phyloP scores from a whole-genome alignment of 2,888 invertebrate genomes.

The Alentia gelatinosa region DNA sequence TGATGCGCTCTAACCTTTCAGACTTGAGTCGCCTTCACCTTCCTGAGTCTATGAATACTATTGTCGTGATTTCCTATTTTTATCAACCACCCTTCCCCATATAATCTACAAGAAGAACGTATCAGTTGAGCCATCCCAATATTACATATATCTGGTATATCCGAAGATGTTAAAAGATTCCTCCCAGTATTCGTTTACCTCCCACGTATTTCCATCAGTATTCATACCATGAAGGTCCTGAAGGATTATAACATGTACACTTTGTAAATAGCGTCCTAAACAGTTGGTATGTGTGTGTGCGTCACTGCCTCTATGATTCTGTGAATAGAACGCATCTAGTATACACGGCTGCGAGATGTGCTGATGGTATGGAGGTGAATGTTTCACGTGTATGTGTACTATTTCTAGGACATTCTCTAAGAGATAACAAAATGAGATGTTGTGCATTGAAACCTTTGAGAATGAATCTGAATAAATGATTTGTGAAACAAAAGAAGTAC shows the following conservation, averaged over 20 bases:
- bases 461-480: conserved; percentile 32
- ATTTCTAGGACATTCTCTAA: not conserved
- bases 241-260: not conserved
- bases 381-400: not conserved
- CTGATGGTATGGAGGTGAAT: not conserved
- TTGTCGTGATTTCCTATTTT: too few relatives aligned
- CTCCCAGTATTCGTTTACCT: conserved; percentile 11
- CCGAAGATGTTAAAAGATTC: too few relatives aligned
- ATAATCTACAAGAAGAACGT: too few relatives aligned
- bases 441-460: not conserved
- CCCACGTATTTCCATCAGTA: conserved; percentile 28
- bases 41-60: too few relatives aligned
- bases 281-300: not conserved
- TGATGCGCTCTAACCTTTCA: too few relatives aligned
- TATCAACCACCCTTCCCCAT: too few relatives aligned
- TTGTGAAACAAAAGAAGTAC: not conserved
- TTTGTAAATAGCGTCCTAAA: not conserved
- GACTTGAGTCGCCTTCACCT: too few relatives aligned
- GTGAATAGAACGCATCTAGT: not conserved
- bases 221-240: not conserved
- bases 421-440: not conserved
- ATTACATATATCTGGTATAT: too few relatives aligned
- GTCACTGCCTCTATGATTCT: too few relatives aligned
- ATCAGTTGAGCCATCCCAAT: too few relatives aligned
- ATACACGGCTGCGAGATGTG: not conserved